phyloP scores from a whole-genome alignment of 2,797 vertebrate genomes.

The Moxostoma hubbsi region DNA sequence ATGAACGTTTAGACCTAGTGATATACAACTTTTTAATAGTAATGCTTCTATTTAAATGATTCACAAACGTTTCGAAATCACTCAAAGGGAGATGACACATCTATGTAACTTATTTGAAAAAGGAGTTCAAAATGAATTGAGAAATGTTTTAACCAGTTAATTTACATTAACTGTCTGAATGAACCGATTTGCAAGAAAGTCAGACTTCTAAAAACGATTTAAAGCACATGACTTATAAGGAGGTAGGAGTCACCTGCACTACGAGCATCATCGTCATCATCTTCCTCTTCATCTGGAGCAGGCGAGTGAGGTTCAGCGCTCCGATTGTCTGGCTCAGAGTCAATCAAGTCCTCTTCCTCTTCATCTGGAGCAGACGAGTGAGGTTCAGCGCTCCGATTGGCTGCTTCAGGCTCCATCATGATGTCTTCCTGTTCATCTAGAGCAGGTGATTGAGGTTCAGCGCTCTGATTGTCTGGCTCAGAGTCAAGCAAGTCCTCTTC shows the following conservation, averaged over 20 bases:
- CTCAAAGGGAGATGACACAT: no score
- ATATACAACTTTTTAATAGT: no score
- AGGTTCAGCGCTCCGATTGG: neutral
- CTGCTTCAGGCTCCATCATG: neutral
- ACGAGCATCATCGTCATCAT: slow-evolving; percentile 40
- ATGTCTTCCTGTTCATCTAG: no score
- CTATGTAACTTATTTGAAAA: neutral
- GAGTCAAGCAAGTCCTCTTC: neutral
- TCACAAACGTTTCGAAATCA: no score
- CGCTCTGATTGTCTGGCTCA: no score
- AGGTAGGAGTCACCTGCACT: slow-evolving; percentile 59
- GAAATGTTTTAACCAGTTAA: no score
- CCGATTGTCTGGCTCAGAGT: neutral
- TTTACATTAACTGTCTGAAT: neutral
- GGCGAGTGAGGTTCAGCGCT: neutral
- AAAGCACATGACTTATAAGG: neutral
- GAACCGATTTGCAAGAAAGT: neutral
- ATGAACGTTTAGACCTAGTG: neutral
- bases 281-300: neutral
- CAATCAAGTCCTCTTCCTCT: neutral
- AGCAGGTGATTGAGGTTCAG: no score
- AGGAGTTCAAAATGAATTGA: neutral
- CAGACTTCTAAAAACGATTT: neutral
- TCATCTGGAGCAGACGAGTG: neutral
- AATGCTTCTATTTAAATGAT: no score